Evolutionary conservation across 1,140 invertebrate genomes (phyloP).

Genomic region (Phymorhynchus buccinoides): DNA sequence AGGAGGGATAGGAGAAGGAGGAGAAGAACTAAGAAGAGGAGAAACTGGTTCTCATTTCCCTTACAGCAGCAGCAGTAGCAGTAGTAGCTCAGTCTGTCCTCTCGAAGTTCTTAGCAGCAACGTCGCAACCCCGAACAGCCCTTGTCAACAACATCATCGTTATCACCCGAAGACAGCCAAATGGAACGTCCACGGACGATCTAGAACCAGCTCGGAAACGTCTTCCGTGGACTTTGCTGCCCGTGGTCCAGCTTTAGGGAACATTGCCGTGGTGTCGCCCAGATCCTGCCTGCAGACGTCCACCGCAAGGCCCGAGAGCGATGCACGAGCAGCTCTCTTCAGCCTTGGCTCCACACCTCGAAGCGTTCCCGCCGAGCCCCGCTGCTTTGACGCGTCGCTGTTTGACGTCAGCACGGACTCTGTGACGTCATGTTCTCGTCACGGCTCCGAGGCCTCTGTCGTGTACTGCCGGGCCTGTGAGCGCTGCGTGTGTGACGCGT

Average conservation of each 20-base stretch:
- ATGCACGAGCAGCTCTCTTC: background rate
- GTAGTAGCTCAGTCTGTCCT: background rate
- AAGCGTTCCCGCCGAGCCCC: background rate
- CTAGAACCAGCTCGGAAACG: background rate
- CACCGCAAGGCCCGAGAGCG: background rate
- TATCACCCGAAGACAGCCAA: background rate
- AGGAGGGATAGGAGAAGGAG: background rate
- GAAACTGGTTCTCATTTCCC: background rate
- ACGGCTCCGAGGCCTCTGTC: background rate
- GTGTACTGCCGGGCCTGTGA: constrained; percentile 8
- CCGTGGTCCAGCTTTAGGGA: background rate
- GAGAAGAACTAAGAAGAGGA: background rate
- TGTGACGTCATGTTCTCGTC: constrained; percentile 23
- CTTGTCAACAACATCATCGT: background rate
- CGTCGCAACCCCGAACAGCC: background rate
- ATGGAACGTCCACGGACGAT: background rate
- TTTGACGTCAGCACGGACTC: constrained; percentile 11
- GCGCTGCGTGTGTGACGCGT: constrained; percentile 29
- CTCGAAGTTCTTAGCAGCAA: background rate
- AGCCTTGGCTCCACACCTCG: background rate
- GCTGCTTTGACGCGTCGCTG: background rate
- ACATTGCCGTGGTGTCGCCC: background rate
- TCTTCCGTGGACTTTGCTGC: background rate
- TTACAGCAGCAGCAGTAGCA: background rate
- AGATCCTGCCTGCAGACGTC: background rate